Evolutionary conservation across 2,797 vertebrate genomes (phyloP).

Genomic region (Pitangus sulphuratus): DNA sequence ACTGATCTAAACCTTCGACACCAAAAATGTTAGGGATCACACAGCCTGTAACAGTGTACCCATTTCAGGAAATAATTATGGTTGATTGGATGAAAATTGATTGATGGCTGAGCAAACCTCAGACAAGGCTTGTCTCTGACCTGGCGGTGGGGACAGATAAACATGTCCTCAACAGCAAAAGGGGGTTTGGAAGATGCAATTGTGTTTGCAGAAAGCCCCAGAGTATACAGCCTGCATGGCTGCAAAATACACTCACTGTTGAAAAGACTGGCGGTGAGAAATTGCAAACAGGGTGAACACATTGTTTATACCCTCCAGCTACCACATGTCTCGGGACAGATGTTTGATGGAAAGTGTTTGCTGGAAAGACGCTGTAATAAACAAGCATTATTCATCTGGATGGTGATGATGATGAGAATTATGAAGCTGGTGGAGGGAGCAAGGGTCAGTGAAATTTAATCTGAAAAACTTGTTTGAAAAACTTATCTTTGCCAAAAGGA

Average conservation of each 20-base stretch:
- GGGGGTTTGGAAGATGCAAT: neutral
- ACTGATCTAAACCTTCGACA: neutral
- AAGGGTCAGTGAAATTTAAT: slow-evolving; percentile 58
- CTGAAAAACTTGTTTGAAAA: slow-evolving; percentile 45
- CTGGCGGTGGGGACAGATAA: neutral
- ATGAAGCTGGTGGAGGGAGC: neutral
- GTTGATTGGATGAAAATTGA: neutral
- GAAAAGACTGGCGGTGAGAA: neutral
- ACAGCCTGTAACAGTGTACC: neutral
- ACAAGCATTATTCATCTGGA: slow-evolving; percentile 29
- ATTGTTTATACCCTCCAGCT: neutral
- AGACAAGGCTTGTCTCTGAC: too few relatives aligned
- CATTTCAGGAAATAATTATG: neutral
- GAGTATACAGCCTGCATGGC: neutral
- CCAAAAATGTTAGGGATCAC: neutral
- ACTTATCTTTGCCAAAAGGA: slow-evolving; percentile 48
- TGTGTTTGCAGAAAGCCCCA: neutral
- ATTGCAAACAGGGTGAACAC: neutral
- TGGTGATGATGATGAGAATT: neutral
- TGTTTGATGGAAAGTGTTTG: slow-evolving; percentile 25
- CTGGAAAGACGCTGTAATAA: slow-evolving; percentile 37
- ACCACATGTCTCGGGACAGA: neutral
- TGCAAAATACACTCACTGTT: neutral
- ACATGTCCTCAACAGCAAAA: neutral
- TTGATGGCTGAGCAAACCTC: neutral